phyloP scores from a whole-genome alignment of 2,888 invertebrate genomes.

The Luperina nickerlii region DNA sequence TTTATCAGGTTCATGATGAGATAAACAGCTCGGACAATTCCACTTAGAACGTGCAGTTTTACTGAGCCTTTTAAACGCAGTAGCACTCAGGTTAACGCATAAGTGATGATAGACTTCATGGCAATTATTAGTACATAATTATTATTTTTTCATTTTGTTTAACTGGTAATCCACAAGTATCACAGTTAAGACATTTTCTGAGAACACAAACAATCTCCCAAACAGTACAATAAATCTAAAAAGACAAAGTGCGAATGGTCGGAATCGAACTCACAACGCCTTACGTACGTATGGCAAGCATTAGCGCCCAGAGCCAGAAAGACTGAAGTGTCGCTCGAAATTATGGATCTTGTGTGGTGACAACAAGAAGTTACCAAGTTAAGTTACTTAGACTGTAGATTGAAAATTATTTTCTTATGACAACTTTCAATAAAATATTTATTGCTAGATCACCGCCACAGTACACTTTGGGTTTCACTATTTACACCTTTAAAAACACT shows the following conservation, averaged over 20 bases:
- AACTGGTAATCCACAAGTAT: conserved; percentile 4
- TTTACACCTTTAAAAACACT: too few species aligned
- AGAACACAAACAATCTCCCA: background rate
- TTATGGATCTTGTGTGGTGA: background rate
- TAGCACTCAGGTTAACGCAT: background rate
- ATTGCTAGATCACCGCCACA: background rate
- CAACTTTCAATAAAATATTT: background rate
- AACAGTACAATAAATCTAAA: background rate
- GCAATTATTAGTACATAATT: background rate
- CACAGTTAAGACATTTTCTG: background rate
- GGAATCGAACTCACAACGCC: background rate
- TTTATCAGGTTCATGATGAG: background rate
- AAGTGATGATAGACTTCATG: background rate
- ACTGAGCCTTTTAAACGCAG: background rate
- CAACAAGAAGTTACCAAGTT: too few species aligned
- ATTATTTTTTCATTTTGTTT: conserved; percentile 3
- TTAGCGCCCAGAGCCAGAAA: background rate
- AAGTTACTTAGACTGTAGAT: background rate
- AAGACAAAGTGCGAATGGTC: background rate
- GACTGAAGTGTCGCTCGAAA: too few species aligned
- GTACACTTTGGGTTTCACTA: conserved; percentile 4
- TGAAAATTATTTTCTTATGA: background rate
- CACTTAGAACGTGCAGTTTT: background rate
- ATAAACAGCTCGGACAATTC: background rate
- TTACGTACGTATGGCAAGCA: too few species aligned